phyloP scores from a whole-genome alignment of 2,797 vertebrate species.

The Scyliorhinus canicula region DNA sequence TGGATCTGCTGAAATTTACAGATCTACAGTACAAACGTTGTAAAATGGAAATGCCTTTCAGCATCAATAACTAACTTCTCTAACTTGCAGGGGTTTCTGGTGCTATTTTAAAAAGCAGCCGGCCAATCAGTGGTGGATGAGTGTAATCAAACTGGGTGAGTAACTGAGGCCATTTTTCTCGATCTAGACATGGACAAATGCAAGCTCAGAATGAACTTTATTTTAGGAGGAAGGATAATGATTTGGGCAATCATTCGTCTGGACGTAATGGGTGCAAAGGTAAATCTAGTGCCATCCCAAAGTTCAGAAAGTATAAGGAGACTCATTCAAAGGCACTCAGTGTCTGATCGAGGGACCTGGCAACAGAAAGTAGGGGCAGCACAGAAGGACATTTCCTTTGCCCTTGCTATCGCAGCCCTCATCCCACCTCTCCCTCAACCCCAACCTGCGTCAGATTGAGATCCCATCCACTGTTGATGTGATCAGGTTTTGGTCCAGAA shows the following conservation, averaged over 20 bases:
- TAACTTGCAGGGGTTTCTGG: slow-evolving; percentile 49
- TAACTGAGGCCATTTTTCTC: not conserved
- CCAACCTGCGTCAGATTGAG: too few relatives aligned
- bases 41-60: not conserved
- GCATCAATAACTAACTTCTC: not conserved
- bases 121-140: slow-evolving; percentile 49
- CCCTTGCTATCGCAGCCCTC: too few relatives aligned
- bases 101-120: slow-evolving; percentile 51
- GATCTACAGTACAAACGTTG: not conserved
- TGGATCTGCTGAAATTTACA: not conserved
- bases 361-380: too few relatives aligned
- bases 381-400: too few relatives aligned
- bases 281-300: not conserved
- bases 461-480: too few relatives aligned
- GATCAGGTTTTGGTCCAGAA: too few relatives aligned
- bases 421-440: too few relatives aligned
- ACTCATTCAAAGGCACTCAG: too few relatives aligned
- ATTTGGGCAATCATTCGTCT: too few relatives aligned
- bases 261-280: not conserved
- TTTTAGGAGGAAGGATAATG: too few relatives aligned
- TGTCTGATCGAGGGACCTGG: too few relatives aligned
- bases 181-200: not conserved
- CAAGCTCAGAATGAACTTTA: not conserved
- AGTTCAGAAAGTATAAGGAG: not conserved
- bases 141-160: slow-evolving; percentile 48